These are phyloP conservation scores for Synchiropus splendidus DNA, from an alignment of 2,113 vertebrate species.

Conservation along the genomic window DNA sequence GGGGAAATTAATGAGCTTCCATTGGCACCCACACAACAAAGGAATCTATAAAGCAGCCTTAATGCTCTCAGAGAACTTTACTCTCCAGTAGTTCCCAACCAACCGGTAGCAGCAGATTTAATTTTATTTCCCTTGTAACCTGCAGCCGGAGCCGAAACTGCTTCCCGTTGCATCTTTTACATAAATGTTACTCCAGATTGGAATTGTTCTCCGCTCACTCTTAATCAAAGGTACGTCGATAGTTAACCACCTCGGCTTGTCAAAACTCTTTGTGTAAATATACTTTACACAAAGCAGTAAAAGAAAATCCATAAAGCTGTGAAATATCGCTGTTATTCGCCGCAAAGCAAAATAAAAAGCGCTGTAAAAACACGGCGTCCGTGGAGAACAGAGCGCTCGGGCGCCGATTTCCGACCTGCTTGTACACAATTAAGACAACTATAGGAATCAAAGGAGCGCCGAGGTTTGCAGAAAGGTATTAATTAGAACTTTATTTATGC, in stretches of 20 bases:
- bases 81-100: slow-evolving; percentile 66
- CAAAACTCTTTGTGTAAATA: slow-evolving; percentile 28
- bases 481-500: slow-evolving; percentile 78
- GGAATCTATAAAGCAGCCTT: slow-evolving; percentile 64
- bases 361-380: slow-evolving; percentile 9
- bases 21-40: slow-evolving; percentile 66
- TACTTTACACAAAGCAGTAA: slow-evolving; percentile 20
- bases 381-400: slow-evolving; percentile 29
- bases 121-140: slow-evolving; percentile 62
- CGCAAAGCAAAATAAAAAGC: slow-evolving; percentile 4
- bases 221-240: slow-evolving; percentile 43
- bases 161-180: slow-evolving; percentile 48
- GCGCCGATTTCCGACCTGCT: slow-evolving; percentile 56
- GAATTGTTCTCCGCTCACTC: slow-evolving; percentile 32
- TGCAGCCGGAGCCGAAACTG: slow-evolving; percentile 41
- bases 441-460: slow-evolving; percentile 62
- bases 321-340: too few species aligned
- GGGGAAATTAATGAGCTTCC: slow-evolving; percentile 71
- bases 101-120: slow-evolving; percentile 64
- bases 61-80: slow-evolving; percentile 64
- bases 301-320: slow-evolving; percentile 33
- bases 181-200: slow-evolving; percentile 47
- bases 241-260: slow-evolving; percentile 38
- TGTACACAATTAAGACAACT: slow-evolving; percentile 63
- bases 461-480: slow-evolving; percentile 70